Evolutionary conservation across 2,888 invertebrate species (phyloP).

Genomic region (Hirtodrosophila confusa): DNA sequence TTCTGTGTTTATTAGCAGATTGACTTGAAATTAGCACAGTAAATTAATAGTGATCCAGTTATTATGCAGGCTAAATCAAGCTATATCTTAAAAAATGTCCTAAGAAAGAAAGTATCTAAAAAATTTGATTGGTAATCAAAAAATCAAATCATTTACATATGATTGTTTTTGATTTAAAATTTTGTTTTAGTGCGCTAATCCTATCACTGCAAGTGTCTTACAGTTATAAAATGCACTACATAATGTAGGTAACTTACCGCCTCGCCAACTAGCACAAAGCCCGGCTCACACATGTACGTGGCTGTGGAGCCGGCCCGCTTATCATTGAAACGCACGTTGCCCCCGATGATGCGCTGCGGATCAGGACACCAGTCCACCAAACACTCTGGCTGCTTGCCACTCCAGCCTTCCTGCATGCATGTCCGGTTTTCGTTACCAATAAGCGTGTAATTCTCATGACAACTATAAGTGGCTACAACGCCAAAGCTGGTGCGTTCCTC

Average conservation of each 20-base stretch:
- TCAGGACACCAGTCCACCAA: conserved; percentile 95
- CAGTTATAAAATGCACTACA: no score
- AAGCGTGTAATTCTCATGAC: conserved; percentile 93
- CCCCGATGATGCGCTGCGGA: conserved; percentile 91
- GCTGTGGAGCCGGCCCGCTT: conserved; percentile 92
- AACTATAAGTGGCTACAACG: conserved; percentile 90
- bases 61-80: no score
- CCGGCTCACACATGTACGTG: conserved; percentile 91
- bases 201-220: no score
- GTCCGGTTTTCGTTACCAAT: conserved; percentile 89
- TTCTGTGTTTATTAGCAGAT: no score
- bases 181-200: no score
- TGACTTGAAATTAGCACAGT: no score
- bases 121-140: no score
- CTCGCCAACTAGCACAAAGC: conserved; percentile 93
- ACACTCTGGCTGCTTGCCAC: conserved; percentile 91
- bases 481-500: conserved; percentile 91
- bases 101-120: no score
- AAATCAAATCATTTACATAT: no score
- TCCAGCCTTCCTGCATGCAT: conserved; percentile 93
- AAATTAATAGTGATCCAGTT: no score
- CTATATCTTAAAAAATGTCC: no score
- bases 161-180: no score
- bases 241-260: conserved; percentile 88
- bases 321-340: conserved; percentile 89